Base-by-base conservation (phyloP, 2,888 invertebrate genomes). In the Nudaria mundana region DNA sequence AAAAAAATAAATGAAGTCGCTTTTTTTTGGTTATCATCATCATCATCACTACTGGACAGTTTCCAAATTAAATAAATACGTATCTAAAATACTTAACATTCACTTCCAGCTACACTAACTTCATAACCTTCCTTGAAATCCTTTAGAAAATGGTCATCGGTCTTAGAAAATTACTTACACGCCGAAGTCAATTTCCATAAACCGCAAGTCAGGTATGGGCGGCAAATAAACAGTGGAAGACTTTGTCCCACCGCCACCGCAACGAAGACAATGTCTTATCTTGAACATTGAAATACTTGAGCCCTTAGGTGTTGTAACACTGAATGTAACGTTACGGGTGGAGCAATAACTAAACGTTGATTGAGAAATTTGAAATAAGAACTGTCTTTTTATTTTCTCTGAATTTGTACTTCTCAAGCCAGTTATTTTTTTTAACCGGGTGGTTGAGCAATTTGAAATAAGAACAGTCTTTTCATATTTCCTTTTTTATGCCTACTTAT, bases 91-190 rank as follows among this genome's bases (percentile, higher is more conserved):
- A 11, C 37, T 20, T n/a, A 7, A 16, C 11, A 7, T 31, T 12
- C 47, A 29, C 34, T 39, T 71, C 71, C 40, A 67, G 60, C 14
- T 30, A 16, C 8, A 31, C 12, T 43, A 44, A 37, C 45, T 63
- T 55, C 22, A 23, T 26, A 18, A 16, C n/a, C n/a, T 5, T 20
- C 20, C 3, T 2, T 20, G 43, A 47, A 66, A 71, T 70, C 75
- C 68, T 70, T 71, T 60, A 73, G 77, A 74, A 75, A 76, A 76
- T 60, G 67, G 71, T 74, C 72, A 63, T 67, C 62, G 72, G 72
- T 66, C 66, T 85, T 86, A 85, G 87, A 85, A 85, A 83, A 87
- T 87, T 81, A 84, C 82, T 81, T 85, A 84, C 84, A 86, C 73
- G 80, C 72, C 69, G 52, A 78, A 64, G 81, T 49, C 81, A 85